Percentiles rank a stretch among this genome's conserved stretches.
Evolutionary conservation across 1,140 invertebrate genomes (phyloP).

Genomic region (Thrips palmi): DNA sequence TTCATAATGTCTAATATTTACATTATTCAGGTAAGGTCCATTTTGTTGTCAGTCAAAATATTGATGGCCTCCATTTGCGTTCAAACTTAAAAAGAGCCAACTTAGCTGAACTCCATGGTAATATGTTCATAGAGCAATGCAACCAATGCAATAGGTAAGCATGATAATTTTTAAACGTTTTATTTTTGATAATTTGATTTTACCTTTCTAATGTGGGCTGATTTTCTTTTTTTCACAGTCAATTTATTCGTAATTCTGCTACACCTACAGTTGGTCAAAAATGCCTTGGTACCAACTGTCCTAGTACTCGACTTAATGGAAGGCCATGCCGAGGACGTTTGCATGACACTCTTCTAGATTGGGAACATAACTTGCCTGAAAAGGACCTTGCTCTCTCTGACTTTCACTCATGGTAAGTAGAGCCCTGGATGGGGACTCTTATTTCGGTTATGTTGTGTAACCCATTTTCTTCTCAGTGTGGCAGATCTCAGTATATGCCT

Average conservation of each 20-base stretch:
- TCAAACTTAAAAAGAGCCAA: constrained; percentile 63
- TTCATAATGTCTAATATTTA: constrained; percentile 5
- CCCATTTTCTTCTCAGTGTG: constrained; percentile 34
- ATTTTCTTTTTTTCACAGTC: constrained; percentile 29
- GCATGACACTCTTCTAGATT: constrained; percentile 90
- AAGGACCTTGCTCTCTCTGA: constrained; percentile 73
- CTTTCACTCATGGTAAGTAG: constrained; percentile 61
- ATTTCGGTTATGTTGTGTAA: constrained; percentile 7
- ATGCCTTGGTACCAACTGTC: constrained; percentile 57
- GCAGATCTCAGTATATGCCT: constrained; percentile 88
- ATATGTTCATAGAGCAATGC: constrained; percentile 95
- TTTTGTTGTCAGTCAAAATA: constrained; percentile 91
- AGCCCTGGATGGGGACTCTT: constrained; percentile 1
- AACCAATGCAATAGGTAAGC: constrained; percentile 67
- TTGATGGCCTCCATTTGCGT: constrained; percentile 90
- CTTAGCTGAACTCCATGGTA: constrained; percentile 91
- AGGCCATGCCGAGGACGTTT: constrained; percentile 69
- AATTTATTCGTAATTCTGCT: constrained; percentile 63
- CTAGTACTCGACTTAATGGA: constrained; percentile 32
- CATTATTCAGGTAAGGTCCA: constrained; percentile 45
- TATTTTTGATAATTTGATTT: background rate
- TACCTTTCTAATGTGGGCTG: background rate
- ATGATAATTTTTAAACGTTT: constrained; percentile 5
- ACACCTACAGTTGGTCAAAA: constrained; percentile 85
- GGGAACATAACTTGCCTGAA: constrained; percentile 89